Percentiles rank a stretch among this genome's conserved stretches.
Evolutionary conservation across 2,113 vertebrate genomes (phyloP).

Genomic region (Tringa solitaria): DNA sequence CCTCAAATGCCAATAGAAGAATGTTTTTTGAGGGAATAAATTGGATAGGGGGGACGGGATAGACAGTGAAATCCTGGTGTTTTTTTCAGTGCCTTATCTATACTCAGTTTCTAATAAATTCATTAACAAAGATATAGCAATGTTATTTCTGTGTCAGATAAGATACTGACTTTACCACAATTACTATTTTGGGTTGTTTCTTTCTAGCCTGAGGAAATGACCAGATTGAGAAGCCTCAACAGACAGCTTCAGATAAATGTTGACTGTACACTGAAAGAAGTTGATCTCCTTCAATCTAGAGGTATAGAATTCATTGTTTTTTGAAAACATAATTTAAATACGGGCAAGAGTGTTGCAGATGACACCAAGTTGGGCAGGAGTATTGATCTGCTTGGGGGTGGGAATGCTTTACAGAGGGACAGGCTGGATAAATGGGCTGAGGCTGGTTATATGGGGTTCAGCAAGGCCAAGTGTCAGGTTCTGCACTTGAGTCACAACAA

Average conservation of each 20-base stretch:
- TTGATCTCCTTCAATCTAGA: slow-evolving; percentile 93
- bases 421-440: rapidly evolving
- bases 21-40: neutral
- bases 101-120: neutral
- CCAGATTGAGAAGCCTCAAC: slow-evolving; percentile 92
- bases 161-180: slow-evolving; percentile 61
- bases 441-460: rapidly evolving
- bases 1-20: neutral
- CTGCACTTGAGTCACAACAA: neutral
- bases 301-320: slow-evolving; percentile 76
- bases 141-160: neutral
- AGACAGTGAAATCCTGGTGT: neutral
- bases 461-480: rapidly evolving
- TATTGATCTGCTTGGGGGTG: neutral
- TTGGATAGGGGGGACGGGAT: neutral
- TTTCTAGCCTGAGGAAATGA: slow-evolving; percentile 96
- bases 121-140: neutral
- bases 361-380: neutral
- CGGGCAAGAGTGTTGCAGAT: rapidly evolving
- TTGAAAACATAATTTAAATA: neutral
- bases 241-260: slow-evolving; percentile 98
- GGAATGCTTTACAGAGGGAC: neutral
- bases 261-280: slow-evolving; percentile 98
- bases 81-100: neutral
- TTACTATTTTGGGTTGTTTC: slow-evolving; percentile 70